Conservation (phyloP, 2,113 vertebrate genomes). For the Ornithorhynchus anatinus region DNA sequence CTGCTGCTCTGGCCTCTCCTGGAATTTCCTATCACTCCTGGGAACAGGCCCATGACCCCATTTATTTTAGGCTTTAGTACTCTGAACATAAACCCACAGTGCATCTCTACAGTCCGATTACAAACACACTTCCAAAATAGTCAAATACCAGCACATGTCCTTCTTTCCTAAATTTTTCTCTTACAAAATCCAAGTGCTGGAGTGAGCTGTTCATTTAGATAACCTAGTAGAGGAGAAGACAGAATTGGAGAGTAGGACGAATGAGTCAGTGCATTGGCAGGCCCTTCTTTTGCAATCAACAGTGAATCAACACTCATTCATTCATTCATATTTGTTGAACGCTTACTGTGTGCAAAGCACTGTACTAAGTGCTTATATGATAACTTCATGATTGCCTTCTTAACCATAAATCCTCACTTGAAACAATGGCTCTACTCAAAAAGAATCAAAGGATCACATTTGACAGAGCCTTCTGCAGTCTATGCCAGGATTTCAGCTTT, state of each 20-base stretch:
- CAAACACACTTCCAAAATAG: too few species aligned
- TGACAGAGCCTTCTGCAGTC: too few species aligned
- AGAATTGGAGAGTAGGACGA: slow-evolving; percentile 39
- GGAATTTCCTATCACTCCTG: too few species aligned
- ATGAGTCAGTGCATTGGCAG: slow-evolving; percentile 18
- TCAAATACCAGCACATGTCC: slow-evolving; percentile 51
- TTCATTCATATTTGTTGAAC: too few species aligned
- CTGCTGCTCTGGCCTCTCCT: too few species aligned
- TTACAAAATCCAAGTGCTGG: slow-evolving; percentile 49
- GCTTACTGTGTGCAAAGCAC: too few species aligned
- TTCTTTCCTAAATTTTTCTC: slow-evolving; percentile 47
- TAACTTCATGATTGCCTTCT: slow-evolving; percentile 34
- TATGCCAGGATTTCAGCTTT: too few species aligned
- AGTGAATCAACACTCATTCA: too few species aligned
- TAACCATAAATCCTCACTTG: slow-evolving; percentile 22
- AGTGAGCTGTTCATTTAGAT: slow-evolving; percentile 30
- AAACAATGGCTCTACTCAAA: background rate
- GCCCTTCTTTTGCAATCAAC: slow-evolving; percentile 38
- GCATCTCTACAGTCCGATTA: too few species aligned
- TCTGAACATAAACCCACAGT: too few species aligned
- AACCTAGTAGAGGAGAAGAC: slow-evolving; percentile 1
- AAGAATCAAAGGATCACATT: background rate
- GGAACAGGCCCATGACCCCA: too few species aligned
- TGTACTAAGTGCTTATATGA: slow-evolving; percentile 2
- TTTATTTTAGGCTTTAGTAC: too few species aligned